Percentiles rank a stretch among this genome's conserved stretches.
Conservation (phyloP, 2,888 invertebrate genomes). For the Ectobius pallidus region DNA sequence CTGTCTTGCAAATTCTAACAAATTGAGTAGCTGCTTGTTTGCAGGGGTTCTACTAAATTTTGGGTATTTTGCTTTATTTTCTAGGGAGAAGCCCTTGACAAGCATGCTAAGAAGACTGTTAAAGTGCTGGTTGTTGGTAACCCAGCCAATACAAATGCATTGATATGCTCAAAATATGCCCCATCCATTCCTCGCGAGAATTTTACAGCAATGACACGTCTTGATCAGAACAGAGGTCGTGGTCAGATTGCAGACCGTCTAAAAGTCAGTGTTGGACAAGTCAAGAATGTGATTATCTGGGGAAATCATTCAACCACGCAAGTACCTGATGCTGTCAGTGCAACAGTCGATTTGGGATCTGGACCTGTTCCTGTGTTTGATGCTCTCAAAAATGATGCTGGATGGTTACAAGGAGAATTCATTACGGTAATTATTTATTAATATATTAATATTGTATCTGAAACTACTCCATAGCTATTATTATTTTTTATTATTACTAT, state of each 20-base stretch:
- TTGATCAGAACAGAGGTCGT: constrained; percentile 97
- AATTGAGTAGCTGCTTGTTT: too few relatives aligned
- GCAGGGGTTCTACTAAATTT: too few relatives aligned
- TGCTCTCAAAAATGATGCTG: constrained; percentile 75
- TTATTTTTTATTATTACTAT: too few relatives aligned
- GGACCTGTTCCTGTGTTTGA: constrained; percentile 66
- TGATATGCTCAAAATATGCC: constrained; percentile 94
- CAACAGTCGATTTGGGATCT: constrained; percentile 64
- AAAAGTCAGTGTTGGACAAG: constrained; percentile 70
- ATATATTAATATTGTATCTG: not conserved
- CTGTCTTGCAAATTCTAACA: too few relatives aligned
- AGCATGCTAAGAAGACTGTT: constrained; percentile 88
- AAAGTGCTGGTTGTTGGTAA: constrained; percentile 98
- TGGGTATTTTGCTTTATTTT: too few relatives aligned
- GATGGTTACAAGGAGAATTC: constrained; percentile 82
- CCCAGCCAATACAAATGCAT: constrained; percentile 98
- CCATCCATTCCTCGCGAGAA: constrained; percentile 95
- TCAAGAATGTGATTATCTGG: constrained; percentile 96
- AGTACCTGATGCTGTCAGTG: constrained; percentile 90
- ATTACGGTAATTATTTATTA: constrained; percentile 61
- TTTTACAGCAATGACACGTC: constrained; percentile 96
- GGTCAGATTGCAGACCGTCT: constrained; percentile 82
- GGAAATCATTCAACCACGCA: constrained; percentile 99
- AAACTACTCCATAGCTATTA: too few relatives aligned
- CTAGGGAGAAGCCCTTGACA: constrained; percentile 86